Base-by-base conservation (phyloP, 2,888 invertebrate species). In the Nematopogon swammerdamellus region DNA sequence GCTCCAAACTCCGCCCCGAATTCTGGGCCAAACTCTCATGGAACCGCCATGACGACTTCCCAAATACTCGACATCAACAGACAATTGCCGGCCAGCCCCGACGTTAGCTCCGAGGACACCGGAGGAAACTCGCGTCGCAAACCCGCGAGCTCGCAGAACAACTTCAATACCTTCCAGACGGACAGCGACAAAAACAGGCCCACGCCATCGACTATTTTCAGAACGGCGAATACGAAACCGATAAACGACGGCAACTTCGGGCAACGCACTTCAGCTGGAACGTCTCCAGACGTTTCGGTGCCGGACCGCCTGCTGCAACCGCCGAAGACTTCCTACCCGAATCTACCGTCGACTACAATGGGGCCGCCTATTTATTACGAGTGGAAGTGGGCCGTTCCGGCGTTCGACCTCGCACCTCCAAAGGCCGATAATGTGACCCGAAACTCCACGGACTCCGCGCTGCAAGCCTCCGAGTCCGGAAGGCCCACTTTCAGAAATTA, bases 351-450 rank as follows among this genome's bases (percentile, higher is more conserved):
- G 3, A 81, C 84, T 1, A 85, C 85, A 0, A 80, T 82, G 59
- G 85, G 85, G 1, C 85, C 85, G 0, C 84, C 84, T 1, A 82
- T 85, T 48, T 85, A 85, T 57, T 85, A 82, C 56, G 84, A 85
- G 61, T 85, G 85, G 85, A 84, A 85, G 63, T 85, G 84, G 84
- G 85, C 84, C 4, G 80, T 82, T 1, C 85, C 85, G 1, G 82
- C 84, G 0, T 79, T 82, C 50, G 84, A 80, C 14, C 61, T 85
- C 1, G 74, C 82, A 53, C 82, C 82, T 6, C 85, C 85, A 0
- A 83, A 81, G 53, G 52, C 57, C 25, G 65, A 65, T 3, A 81
- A 82, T 53, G 69, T 63, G 3, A 70, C 67, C 55, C 44, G 59
- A 16, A 63, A 67, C 52, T 19, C 55, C 36, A 52, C 57, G 49